Base-by-base conservation (phyloP, 2,888 invertebrate species). In the Drosophila neutralis region DNA sequence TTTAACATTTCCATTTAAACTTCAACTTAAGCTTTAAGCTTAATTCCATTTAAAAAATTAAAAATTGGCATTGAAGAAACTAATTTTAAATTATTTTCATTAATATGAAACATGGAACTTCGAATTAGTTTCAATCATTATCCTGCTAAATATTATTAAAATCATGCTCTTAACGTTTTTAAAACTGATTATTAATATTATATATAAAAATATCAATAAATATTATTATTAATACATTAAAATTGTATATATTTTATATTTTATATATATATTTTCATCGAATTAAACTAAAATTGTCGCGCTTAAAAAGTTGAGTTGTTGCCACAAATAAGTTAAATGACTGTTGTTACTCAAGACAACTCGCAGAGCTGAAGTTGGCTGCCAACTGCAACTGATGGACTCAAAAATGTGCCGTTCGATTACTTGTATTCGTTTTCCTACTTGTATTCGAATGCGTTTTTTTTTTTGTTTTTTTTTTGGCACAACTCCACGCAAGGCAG, bases 401-500 rank as follows among this genome's bases (percentile, higher is more conserved):
- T 27, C 38, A 36, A 38, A 27, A 38, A 13, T 24, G 33, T 31
- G 27, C 27, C 13, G 4, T 54, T 54, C 15, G 27, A 54, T 11
- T 27, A 54, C 15, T 18, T 21, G 15, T 10, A 15, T 35, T 53
- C 13, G 53, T 35, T 33, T 51, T 18, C 27, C 31, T n/a, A n/a
- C 8, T 4, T 49, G 24, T 53, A 35, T 21, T 53, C 24, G 24
- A 15, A 36, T 36, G 15, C 36, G 36, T 36, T 36, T 36, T 18
- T 27, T 27, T 24, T 24, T 31, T 10, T 31, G 4, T 52, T 53
- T 52, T 31, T 31, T 31, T 33, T 52, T 53, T 52, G 52, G 52
- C 21, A 4, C 15, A 13, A 4, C 4, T 27, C 40, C 8, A 33
- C 71, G 71, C 65, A 40, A 71, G 73, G 68, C 88, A 86, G 48